Evolutionary conservation across 2,113 vertebrate species (phyloP).

Genomic region (Trogon melanurus): DNA sequence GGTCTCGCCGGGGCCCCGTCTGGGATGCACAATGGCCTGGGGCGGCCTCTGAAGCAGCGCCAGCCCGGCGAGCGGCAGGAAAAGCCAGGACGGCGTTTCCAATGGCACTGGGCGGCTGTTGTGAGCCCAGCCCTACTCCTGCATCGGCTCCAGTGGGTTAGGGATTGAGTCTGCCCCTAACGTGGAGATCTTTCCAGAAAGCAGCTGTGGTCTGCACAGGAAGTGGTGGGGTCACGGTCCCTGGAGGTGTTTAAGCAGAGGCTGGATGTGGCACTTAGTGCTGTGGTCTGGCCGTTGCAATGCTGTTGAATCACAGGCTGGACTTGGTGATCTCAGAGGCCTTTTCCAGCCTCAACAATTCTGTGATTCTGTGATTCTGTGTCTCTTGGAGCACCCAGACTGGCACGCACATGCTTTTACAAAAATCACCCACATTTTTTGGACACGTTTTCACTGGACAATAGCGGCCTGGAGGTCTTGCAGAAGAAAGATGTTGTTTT

Average conservation of each 20-base stretch:
- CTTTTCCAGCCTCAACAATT: too few relatives aligned
- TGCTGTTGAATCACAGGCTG: too few relatives aligned
- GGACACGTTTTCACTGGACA: neutral
- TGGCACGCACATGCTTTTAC: neutral
- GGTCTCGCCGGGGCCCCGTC: neutral
- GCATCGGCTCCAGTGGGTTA: fast-evolving
- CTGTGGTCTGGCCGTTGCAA: too few relatives aligned
- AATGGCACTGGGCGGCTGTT: fast-evolving
- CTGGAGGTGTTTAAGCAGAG: too few relatives aligned
- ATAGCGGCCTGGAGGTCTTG: neutral
- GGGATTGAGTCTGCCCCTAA: neutral
- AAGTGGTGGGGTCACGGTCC: too few relatives aligned
- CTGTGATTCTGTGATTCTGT: too few relatives aligned
- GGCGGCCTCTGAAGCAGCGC: conserved; percentile 35
- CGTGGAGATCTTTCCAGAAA: neutral
- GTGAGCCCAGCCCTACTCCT: neutral
- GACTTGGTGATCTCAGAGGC: too few relatives aligned
- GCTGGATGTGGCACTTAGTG: too few relatives aligned
- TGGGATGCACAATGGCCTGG: neutral
- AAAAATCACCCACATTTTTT: neutral
- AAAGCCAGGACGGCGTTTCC: fast-evolving
- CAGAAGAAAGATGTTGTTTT: neutral
- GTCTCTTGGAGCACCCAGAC: neutral
- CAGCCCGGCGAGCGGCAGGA: neutral
- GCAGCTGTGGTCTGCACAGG: neutral